Base-by-base conservation (phyloP, 2,797 vertebrate species). In the Melopsittacus undulatus region DNA sequence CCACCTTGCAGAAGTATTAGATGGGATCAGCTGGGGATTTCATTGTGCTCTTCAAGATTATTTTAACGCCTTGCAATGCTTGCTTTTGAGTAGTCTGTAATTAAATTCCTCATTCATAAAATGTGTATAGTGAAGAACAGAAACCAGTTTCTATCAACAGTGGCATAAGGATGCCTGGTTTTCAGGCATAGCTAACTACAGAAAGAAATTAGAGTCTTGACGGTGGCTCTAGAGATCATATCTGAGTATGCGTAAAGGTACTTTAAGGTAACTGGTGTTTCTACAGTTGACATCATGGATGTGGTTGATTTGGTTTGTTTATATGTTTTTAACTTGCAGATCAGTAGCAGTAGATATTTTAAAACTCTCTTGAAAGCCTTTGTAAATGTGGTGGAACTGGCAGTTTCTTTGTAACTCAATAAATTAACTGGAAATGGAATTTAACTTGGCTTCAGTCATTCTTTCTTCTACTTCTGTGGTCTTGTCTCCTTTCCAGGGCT, bases 371-470 rank as follows among this genome's bases (percentile, higher is more conserved):
- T 75, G 45, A 84, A 89, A 95, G 78, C 56, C 43, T 91, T 87
- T 96, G 93, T 96, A 96, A 96, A 93, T 89, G 92, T 81, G 93
- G 75, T 92, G 83, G 93, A 94, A 42, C 83, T 95, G 88, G 22
- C 68, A 93, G 32, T n/a, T 89, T 93, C 81, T 95, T 92, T 93
- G 1, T 85, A 90, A 96, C 46, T 69, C 84, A 97, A 97, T 96
- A 97, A 97, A 97, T 77, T 81, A 43, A 86, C 40, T 43, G 88
- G 29, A 93, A 87, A 85, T 40, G 67, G 2, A 91, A 74, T 34
- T 86, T 56, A 36, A 56, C 64, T 86, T 79, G 42, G 46, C 26
- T 75, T 92, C 38, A 14, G 43, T 87, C 24, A 78, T 32, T 92
- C 5, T 89, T 20, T 5, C 15, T 82, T 91, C 5, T 69, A 4